Conservation (phyloP, 2,888 invertebrate genomes). For the Drosophila neotestacea region DNA sequence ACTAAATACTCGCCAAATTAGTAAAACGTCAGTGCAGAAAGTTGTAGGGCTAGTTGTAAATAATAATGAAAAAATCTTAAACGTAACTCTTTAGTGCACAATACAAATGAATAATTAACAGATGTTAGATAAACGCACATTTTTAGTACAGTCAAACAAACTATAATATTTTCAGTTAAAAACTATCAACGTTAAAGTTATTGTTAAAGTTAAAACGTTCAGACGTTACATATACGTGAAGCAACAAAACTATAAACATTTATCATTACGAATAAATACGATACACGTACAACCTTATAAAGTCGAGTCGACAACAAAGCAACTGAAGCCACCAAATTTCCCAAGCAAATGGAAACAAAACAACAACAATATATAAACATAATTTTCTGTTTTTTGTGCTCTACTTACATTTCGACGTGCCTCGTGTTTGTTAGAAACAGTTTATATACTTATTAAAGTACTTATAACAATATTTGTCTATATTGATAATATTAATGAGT, state of each 20-base stretch:
- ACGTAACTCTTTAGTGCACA: constrained; percentile 61
- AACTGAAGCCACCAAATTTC: constrained; percentile 78
- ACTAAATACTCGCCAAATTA: constrained; percentile 79
- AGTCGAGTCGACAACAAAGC: constrained; percentile 72
- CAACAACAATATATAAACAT: constrained; percentile 55
- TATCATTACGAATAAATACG: constrained; percentile 49
- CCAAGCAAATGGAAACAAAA: constrained; percentile 71
- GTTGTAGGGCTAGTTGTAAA: constrained; percentile 74
- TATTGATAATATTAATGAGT: constrained; percentile 47
- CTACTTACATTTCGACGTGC: constrained; percentile 80
- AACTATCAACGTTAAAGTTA: constrained; percentile 71
- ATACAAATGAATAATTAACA: constrained; percentile 53
- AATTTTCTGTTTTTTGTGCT: constrained; percentile 62
- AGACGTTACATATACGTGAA: constrained; percentile 47
- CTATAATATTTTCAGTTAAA: constrained; percentile 35
- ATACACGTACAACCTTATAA: constrained; percentile 68
- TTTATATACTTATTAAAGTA: constrained; percentile 74
- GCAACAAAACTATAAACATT: constrained; percentile 44
- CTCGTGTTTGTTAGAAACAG: constrained; percentile 81
- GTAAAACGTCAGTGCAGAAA: constrained; percentile 52
- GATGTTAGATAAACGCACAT: constrained; percentile 72
- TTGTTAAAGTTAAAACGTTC: constrained; percentile 75
- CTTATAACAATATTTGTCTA: constrained; percentile 43
- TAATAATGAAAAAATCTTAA: constrained; percentile 62
- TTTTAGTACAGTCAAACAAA: constrained; percentile 43